Evolutionary conservation across 2,113 vertebrate species (phyloP).

Genomic region (Anhinga rufa): DNA sequence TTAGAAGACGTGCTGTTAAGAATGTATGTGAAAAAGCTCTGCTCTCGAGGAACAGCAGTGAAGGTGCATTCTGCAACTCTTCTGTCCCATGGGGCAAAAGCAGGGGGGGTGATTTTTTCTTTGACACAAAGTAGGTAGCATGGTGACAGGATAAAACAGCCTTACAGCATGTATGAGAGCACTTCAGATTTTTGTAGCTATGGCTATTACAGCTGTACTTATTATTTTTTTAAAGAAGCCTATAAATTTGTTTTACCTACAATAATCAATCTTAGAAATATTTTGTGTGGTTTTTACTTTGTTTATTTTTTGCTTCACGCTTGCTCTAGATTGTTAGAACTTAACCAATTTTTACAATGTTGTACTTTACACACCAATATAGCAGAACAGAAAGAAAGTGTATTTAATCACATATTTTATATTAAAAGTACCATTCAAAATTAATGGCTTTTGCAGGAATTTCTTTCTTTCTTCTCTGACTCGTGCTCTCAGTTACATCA

Average conservation of each 20-base stretch:
- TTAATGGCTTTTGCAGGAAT: constrained; percentile 79
- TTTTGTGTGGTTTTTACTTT: not conserved
- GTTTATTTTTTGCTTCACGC: not conserved
- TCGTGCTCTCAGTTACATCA: constrained; percentile 78
- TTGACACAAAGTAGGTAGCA: not conserved
- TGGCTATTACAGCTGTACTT: not conserved
- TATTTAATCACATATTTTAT: not conserved
- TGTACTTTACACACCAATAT: not conserved
- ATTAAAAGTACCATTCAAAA: not conserved
- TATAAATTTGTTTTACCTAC: not conserved
- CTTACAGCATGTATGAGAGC: not conserved
- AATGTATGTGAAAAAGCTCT: not conserved
- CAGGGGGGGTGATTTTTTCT: not conserved
- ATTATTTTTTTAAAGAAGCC: not conserved
- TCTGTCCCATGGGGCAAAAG: not conserved
- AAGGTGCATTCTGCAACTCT: not conserved
- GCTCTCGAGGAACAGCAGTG: not conserved
- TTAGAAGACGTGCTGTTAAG: not conserved
- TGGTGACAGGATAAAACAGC: not conserved
- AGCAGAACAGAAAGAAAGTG: not conserved
- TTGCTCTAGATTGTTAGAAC: not conserved
- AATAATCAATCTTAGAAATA: not conserved
- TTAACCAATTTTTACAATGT: not conserved
- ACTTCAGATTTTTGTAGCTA: not conserved
- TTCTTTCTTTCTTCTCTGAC: constrained; percentile 81